Evolutionary conservation across 2,888 invertebrate genomes (phyloP).

Genomic region (Apantesis nais): DNA sequence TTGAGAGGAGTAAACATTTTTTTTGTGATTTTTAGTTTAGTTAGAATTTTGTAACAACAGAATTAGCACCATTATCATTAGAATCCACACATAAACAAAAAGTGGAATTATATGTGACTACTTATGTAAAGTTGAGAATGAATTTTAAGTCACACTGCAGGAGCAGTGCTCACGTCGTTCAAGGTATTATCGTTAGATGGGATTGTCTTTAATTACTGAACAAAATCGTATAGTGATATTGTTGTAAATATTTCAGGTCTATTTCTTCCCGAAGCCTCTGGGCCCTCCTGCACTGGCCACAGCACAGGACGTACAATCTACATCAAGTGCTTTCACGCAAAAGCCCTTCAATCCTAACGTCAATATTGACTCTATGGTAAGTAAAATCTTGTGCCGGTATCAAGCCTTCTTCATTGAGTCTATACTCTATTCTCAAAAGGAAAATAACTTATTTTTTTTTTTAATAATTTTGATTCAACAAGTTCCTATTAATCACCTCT

Average conservation of each 20-base stretch:
- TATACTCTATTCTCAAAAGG: background rate
- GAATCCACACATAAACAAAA: too few relatives aligned
- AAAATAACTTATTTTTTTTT: too few relatives aligned
- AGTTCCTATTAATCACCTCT: too few relatives aligned
- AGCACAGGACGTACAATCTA: conserved; percentile 66
- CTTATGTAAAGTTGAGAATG: too few relatives aligned
- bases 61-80: too few relatives aligned
- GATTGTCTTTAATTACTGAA: background rate
- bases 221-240: background rate
- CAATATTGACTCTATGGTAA: conserved; percentile 70
- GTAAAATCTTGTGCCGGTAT: conserved; percentile 15
- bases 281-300: conserved; percentile 79
- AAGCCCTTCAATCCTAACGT: conserved; percentile 68
- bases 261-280: conserved; percentile 74
- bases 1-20: too few relatives aligned
- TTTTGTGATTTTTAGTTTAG: too few relatives aligned
- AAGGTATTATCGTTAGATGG: background rate
- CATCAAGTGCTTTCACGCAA: conserved; percentile 68
- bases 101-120: too few relatives aligned
- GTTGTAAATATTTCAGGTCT: conserved; percentile 59
- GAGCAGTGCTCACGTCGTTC: background rate
- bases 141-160: background rate
- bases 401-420: too few relatives aligned
- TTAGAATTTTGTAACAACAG: too few relatives aligned
- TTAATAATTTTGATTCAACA: too few relatives aligned